Evolutionary conservation across 2,888 invertebrate species (phyloP), one percentile per base, ranked within the genome.

Genomic region (Galeopsomyia nigrocyanea): DNA sequence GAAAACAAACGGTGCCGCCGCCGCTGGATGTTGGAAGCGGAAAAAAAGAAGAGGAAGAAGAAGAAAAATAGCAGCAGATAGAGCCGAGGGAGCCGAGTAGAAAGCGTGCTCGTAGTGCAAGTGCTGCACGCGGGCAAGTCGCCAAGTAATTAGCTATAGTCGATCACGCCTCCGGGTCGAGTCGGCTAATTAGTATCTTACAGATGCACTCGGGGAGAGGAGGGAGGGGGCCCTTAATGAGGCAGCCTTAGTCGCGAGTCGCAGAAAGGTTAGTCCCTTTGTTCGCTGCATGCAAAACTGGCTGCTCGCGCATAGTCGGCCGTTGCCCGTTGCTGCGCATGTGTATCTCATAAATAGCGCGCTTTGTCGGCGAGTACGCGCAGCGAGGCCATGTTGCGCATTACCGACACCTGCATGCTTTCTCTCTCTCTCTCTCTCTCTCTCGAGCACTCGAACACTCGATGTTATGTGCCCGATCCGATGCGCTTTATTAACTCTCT

Each of bases 291-390:
- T 68, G 71, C 65, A 73, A 73, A 74, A n/a, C n/a, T n/a, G n/a
- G n/a, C n/a, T n/a, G n/a, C 66, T 62, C 70, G 57, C 66, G 3
- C 39, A 56, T 70, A 88, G 88, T 39, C 83, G 80, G 73, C 83
- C 87, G 71, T 86, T 87, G 73, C 87, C 82, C 77, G 83, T 87
- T 9, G 2, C 1, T 21, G 14, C 19, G 51, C 10, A 39, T 26
- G 26, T 26, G 16, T 56, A 49, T 14, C 60, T 22, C 46, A 49
- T 16, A 50, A 49, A 31, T 31, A 31, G 82, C 77, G 78, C 76
- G 72, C 84, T 84, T 86, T 86, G 85, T 85, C 84, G 84, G 84
- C 79, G 68, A 63, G 66, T 67, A 17, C 77, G 75, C 78, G 75
- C 76, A 77, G 76, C 78, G 75, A 76, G 78, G 76, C 76, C 78